A percentile compares a stretch with the other conserved stretches of the same genome.
Conservation (phyloP, 37 sponge, comb jelly and placozoan genomes). For the Aphrocallistes beatrix region DNA sequence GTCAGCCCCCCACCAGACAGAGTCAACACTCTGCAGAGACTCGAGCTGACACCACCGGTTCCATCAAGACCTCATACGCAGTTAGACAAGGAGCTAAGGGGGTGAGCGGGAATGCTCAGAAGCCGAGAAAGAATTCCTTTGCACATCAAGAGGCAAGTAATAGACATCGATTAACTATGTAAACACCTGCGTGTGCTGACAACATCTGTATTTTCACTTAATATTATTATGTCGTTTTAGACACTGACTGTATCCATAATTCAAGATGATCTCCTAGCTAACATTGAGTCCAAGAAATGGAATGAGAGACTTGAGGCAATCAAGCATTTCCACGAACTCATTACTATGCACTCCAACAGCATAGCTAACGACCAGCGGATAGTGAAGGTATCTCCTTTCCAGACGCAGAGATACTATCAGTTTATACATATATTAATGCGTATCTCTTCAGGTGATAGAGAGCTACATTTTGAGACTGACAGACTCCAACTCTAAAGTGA, state of each 20-base stretch:
- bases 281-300: not conserved
- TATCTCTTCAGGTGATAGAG: constrained; percentile 66
- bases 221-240: not conserved
- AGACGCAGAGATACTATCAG: not conserved
- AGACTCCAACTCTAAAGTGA: constrained; percentile 79
- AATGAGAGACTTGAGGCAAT: not conserved
- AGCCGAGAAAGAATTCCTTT: not conserved
- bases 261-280: not conserved
- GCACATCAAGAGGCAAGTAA: not conserved
- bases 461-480: constrained; percentile 51
- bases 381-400: not conserved
- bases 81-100: not conserved
- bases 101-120: not conserved
- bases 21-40: not conserved
- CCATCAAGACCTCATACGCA: not conserved
- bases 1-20: constrained; percentile 8
- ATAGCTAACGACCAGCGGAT: not conserved
- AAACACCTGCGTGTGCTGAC: too few species aligned
- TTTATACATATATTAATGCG: too few species aligned
- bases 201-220: not conserved
- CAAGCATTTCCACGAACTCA: not conserved
- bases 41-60: not conserved
- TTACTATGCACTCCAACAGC: not conserved
- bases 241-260: not conserved
- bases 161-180: not conserved